These are phyloP conservation scores for Crocuta crocuta DNA, from an alignment of 2,113 vertebrate species.

Conservation along the genomic window DNA sequence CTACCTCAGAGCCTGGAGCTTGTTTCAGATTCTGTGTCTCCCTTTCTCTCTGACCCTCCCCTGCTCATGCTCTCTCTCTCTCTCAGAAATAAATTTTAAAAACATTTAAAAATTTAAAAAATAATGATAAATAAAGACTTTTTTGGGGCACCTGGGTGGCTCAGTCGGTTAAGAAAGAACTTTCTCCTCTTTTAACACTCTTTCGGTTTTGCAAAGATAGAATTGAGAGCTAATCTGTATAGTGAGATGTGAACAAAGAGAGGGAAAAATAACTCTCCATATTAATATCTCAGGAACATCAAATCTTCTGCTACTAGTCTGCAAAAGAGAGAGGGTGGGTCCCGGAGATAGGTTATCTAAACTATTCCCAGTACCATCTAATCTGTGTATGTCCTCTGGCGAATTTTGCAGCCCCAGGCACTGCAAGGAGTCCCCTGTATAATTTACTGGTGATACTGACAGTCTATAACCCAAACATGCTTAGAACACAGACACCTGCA, in stretches of 20 bases:
- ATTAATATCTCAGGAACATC: not conserved
- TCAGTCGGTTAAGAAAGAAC: no score
- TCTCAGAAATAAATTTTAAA: no score
- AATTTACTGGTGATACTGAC: not conserved
- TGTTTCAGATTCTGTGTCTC: no score
- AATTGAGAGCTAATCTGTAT: not conserved
- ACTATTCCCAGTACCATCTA: not conserved
- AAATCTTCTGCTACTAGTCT: not conserved
- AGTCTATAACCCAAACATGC: not conserved
- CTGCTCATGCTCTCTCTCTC: no score
- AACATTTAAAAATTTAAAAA: no score
- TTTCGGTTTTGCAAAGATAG: not conserved
- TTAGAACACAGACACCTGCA: not conserved
- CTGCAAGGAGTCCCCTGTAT: not conserved
- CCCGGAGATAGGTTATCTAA: not conserved
- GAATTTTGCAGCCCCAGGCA: not conserved
- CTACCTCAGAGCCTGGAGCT: no score
- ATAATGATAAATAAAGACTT: no score
- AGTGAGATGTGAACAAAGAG: not conserved
- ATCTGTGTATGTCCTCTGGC: not conserved
- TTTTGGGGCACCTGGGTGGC: no score
- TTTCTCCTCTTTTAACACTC: not conserved
- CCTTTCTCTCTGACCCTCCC: no score
- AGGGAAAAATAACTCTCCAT: not conserved
- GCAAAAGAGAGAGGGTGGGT: not conserved